These are phyloP conservation scores for Hofmannophila pseudospretella DNA, from an alignment of 2,888 invertebrate species.

Conservation along the genomic window DNA sequence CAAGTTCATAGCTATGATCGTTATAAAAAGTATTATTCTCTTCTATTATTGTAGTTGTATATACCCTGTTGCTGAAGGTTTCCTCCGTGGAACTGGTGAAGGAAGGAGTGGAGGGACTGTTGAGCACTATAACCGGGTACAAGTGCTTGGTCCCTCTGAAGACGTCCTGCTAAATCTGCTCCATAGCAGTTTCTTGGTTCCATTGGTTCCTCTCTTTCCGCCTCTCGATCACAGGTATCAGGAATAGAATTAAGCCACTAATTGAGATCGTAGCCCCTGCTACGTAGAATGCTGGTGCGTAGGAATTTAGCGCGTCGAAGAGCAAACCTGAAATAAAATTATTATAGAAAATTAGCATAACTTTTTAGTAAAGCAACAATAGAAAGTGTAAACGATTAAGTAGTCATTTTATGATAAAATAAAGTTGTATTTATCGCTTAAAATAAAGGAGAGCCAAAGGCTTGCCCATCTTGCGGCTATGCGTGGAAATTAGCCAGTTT, in stretches of 20 bases:
- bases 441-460: too few species aligned
- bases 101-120: slow-evolving; percentile 66
- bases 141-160: slow-evolving; percentile 24
- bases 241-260: slow-evolving; percentile 92
- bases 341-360: too few species aligned
- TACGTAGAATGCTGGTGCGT: slow-evolving; percentile 91
- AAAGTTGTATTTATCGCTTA: too few species aligned
- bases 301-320: slow-evolving; percentile 86
- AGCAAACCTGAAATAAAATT: slow-evolving; percentile 83
- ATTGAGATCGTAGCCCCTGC: slow-evolving; percentile 91
- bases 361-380: too few species aligned
- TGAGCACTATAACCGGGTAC: slow-evolving; percentile 57
- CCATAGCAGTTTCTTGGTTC: slow-evolving; percentile 46
- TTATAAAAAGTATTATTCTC: slow-evolving; percentile 44
- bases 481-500: too few species aligned
- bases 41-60: slow-evolving; percentile 58
- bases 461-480: too few species aligned
- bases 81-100: slow-evolving; percentile 46
- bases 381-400: too few species aligned
- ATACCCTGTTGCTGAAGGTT: slow-evolving; percentile 67
- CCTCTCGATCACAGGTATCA: slow-evolving; percentile 85
- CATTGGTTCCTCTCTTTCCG: slow-evolving; percentile 35
- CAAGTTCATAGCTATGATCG: slow-evolving; percentile 44
- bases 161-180: slow-evolving; percentile 64
- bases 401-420: too few species aligned